Percentiles rank a stretch among this genome's conserved stretches.
Conservation (phyloP, 1,140 invertebrate species). For the Cydia strobilella region DNA sequence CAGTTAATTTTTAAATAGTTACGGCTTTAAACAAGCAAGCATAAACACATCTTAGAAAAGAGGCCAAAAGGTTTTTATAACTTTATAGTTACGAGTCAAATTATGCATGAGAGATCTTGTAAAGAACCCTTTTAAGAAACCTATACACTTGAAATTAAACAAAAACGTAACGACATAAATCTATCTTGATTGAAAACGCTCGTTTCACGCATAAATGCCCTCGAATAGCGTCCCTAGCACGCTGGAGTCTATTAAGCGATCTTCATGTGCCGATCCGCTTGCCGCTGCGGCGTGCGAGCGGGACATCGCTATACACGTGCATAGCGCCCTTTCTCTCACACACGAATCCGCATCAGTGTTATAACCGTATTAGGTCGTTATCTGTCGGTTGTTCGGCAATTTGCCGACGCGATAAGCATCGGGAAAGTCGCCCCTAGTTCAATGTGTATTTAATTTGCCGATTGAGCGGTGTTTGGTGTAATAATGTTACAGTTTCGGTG, state of each 20-base stretch:
- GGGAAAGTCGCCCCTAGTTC: neutral
- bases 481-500: too few species aligned
- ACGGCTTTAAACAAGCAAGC: too few species aligned
- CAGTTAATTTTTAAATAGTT: too few species aligned
- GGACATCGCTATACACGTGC: too few species aligned
- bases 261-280: too few species aligned
- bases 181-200: slow-evolving; percentile 6
- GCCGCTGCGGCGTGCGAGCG: too few species aligned
- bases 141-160: neutral
- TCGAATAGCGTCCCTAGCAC: neutral
- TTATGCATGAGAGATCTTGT: neutral
- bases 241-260: neutral
- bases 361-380: slow-evolving; percentile 23
- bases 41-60: too few species aligned
- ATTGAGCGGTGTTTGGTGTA: slow-evolving; percentile 4
- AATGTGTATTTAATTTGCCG: slow-evolving; percentile 29
- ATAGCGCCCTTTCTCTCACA: neutral
- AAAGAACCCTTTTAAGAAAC: neutral
- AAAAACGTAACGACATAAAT: neutral
- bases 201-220: slow-evolving; percentile 1
- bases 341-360: neutral
- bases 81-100: too few species aligned
- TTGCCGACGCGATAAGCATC: slow-evolving; percentile 15
- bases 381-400: slow-evolving; percentile 19
- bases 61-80: too few species aligned